Percentiles rank a stretch among this genome's conserved stretches.
Conservation (phyloP, 2,888 invertebrate species). For the Eristalis arbustorum region DNA sequence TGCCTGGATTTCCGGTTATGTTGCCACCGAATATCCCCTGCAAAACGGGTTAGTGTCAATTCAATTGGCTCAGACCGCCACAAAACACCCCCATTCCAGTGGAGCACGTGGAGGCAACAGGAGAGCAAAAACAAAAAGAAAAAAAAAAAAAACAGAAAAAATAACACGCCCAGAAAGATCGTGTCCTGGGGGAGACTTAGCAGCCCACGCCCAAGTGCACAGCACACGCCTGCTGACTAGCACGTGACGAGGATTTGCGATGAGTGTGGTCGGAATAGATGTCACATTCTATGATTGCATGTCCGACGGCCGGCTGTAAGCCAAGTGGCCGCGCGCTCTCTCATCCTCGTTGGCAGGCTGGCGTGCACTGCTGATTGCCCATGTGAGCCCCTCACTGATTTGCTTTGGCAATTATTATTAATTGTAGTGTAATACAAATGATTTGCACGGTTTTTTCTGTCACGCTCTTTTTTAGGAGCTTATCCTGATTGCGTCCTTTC, state of each 20-base stretch:
- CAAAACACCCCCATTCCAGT: not conserved
- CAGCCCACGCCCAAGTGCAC: not conserved
- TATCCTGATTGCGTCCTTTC: slow-evolving; percentile 47
- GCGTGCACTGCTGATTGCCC: slow-evolving; percentile 5
- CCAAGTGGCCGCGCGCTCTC: not conserved
- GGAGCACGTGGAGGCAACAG: slow-evolving; percentile 4
- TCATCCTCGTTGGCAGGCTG: not conserved
- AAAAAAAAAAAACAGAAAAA: slow-evolving; percentile 18
- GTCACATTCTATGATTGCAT: slow-evolving; percentile 64
- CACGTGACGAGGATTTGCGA: slow-evolving; percentile 66
- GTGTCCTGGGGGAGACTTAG: not conserved
- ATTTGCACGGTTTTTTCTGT: slow-evolving; percentile 45
- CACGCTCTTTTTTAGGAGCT: slow-evolving; percentile 51
- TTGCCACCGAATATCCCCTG: slow-evolving; percentile 35
- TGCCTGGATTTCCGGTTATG: slow-evolving; percentile 30
- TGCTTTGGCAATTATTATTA: slow-evolving; percentile 69
- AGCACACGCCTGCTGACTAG: slow-evolving; percentile 32
- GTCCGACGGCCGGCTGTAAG: slow-evolving; percentile 56
- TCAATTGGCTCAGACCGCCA: slow-evolving; percentile 64
- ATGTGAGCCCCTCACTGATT: slow-evolving; percentile 32
- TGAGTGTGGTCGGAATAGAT: slow-evolving; percentile 56
- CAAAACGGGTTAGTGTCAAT: slow-evolving; percentile 59
- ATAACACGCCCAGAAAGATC: slow-evolving; percentile 14
- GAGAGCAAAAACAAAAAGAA: slow-evolving; percentile 6
- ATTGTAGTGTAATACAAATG: slow-evolving; percentile 69